Conservation (phyloP, 2,113 vertebrate genomes). For the Rutilus rutilus region DNA sequence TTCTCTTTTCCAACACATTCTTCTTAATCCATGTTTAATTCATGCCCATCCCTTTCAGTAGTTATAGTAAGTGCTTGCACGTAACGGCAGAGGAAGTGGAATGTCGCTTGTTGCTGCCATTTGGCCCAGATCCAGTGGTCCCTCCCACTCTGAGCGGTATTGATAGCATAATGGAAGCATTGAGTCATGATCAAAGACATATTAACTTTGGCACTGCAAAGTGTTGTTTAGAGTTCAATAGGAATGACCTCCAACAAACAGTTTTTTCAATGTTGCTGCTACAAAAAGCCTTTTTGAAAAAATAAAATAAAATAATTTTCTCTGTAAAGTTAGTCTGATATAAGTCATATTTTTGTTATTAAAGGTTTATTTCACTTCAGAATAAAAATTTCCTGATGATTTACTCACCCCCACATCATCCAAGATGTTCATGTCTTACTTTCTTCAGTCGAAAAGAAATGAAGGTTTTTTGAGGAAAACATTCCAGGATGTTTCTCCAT, state of each 20-base stretch:
- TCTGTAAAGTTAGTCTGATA: no score
- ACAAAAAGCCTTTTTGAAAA: no score
- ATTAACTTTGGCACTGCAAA: slow-evolving; percentile 14
- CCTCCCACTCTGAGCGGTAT: slow-evolving; percentile 41
- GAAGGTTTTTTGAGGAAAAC: no score
- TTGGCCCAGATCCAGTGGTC: slow-evolving; percentile 41
- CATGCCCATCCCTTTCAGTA: slow-evolving; percentile 18
- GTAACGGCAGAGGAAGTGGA: slow-evolving; percentile 44
- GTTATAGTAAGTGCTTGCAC: slow-evolving; percentile 39
- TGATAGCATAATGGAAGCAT: slow-evolving; percentile 54
- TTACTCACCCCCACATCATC: no score
- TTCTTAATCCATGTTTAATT: slow-evolving; percentile 42
- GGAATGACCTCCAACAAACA: not conserved
- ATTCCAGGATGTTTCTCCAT: no score
- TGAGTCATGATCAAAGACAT: slow-evolving; percentile 40
- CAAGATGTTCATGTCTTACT: no score
- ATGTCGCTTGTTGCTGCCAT: slow-evolving; percentile 36
- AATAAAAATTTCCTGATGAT: no score
- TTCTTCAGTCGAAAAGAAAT: no score
- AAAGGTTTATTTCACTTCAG: no score
- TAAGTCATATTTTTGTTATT: no score
- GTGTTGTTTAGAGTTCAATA: slow-evolving; percentile 22
- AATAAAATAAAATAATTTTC: no score
- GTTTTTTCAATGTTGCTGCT: not conserved
- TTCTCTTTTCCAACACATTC: not conserved